phyloP scores from a whole-genome alignment of 2,113 vertebrate genomes.

The Mobula hypostoma region DNA sequence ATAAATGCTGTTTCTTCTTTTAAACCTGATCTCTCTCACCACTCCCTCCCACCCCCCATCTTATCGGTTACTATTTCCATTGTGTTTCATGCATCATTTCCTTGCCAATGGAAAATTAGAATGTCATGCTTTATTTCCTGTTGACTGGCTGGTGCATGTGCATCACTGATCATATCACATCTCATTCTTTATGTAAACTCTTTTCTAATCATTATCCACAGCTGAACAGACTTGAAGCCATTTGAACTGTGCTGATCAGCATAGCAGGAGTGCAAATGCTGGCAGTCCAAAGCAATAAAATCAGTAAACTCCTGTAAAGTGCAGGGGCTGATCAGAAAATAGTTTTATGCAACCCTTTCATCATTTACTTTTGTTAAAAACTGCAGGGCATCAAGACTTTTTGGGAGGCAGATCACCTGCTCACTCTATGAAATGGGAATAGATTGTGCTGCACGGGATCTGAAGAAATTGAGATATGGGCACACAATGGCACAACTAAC shows the following conservation, averaged over 20 bases:
- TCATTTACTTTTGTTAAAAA: no score
- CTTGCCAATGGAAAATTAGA: conserved; percentile 11
- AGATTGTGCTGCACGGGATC: no score
- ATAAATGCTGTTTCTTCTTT: background rate
- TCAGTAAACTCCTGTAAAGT: background rate
- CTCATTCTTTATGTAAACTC: conserved; percentile 9
- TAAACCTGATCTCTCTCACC: background rate
- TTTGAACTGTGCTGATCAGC: background rate
- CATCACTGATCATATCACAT: conserved; percentile 33
- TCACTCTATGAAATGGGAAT: background rate
- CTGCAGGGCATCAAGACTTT: background rate
- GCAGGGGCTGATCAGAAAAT: background rate
- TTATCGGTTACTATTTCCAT: background rate
- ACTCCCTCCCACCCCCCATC: background rate
- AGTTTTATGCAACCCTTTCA: background rate
- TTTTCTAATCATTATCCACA: background rate
- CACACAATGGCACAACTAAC: no score
- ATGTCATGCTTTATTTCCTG: conserved; percentile 29
- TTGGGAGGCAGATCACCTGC: background rate
- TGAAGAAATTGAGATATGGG: no score
- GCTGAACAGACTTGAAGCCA: conserved; percentile 15
- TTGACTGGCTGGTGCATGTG: conserved; percentile 14
- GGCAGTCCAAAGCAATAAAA: background rate
- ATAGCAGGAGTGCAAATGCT: background rate
- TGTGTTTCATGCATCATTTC: background rate